These are phyloP conservation scores for Hippocampus mohnikei DNA, from an alignment of 2,113 vertebrate species.

Conservation along the genomic window DNA sequence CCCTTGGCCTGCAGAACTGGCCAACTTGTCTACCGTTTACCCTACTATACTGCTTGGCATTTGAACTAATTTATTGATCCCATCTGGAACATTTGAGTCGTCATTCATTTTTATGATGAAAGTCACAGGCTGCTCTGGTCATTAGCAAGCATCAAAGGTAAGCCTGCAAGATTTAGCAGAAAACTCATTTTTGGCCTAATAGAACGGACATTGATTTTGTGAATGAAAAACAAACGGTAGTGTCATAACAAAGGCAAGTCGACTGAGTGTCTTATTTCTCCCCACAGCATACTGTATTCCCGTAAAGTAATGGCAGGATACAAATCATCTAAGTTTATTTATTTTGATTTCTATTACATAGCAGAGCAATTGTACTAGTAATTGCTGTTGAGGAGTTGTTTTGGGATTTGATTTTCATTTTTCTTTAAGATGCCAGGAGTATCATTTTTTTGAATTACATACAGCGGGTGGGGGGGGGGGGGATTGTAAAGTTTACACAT, in stretches of 20 bases:
- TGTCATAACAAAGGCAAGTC: not conserved
- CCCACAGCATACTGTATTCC: not conserved
- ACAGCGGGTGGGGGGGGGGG: not conserved
- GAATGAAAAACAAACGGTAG: no score
- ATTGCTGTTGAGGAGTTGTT: not conserved
- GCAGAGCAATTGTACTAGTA: not conserved
- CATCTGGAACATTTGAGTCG: slow-evolving; percentile 38
- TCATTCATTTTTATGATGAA: slow-evolving; percentile 36
- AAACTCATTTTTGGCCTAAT: not conserved
- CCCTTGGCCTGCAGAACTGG: not conserved
- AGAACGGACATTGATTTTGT: not conserved
- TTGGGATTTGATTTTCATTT: not conserved
- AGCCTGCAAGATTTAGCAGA: slow-evolving; percentile 1
- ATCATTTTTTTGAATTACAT: not conserved
- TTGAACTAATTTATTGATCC: slow-evolving; percentile 23
- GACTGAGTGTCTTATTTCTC: not conserved
- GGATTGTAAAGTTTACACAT: slow-evolving; percentile 4
- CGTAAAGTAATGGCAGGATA: not conserved
- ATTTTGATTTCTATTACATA: not conserved
- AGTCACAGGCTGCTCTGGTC: slow-evolving; percentile 32
- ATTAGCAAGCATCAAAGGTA: slow-evolving; percentile 47
- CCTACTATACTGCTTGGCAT: not conserved
- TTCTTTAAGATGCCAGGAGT: not conserved
- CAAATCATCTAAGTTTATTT: not conserved
- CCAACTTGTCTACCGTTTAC: not conserved